Percentiles rank a stretch among this genome's conserved stretches.
Conservation (phyloP, 2,113 vertebrate species). For the Antennarius striatus region DNA sequence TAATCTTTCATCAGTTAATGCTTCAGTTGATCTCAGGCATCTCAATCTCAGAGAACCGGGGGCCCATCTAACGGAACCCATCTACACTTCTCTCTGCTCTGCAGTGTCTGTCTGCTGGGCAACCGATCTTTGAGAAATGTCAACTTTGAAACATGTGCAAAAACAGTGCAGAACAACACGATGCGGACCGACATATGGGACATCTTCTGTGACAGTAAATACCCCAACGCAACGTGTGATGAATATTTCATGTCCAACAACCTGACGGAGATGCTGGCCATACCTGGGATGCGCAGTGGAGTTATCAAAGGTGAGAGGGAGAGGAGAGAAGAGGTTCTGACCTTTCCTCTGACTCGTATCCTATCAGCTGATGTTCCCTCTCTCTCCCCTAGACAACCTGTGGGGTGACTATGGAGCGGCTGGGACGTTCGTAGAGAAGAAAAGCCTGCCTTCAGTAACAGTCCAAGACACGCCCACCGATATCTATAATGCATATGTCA, state of each 20-base stretch:
- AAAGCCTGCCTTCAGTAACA: slow-evolving; percentile 53
- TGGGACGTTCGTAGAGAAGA: slow-evolving; percentile 81
- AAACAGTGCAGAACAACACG: slow-evolving; percentile 77
- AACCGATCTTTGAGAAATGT: slow-evolving; percentile 84
- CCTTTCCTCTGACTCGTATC: not conserved
- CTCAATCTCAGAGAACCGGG: too few species aligned
- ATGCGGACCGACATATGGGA: slow-evolving; percentile 77
- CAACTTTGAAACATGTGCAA: slow-evolving; percentile 81
- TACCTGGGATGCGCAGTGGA: slow-evolving; percentile 87
- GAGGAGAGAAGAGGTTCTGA: slow-evolving; percentile 2
- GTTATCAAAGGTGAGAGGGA: slow-evolving; percentile 80
- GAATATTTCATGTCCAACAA: slow-evolving; percentile 87
- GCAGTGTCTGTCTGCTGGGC: slow-evolving; percentile 90
- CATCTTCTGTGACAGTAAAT: slow-evolving; percentile 81
- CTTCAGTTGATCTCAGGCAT: too few species aligned
- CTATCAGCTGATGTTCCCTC: not conserved
- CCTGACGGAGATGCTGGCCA: slow-evolving; percentile 85
- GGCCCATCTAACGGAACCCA: not conserved
- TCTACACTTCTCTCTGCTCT: not conserved
- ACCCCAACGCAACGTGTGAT: slow-evolving; percentile 80
- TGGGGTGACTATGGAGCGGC: slow-evolving; percentile 86
- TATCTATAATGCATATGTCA: slow-evolving; percentile 75
- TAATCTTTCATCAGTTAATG: too few species aligned
- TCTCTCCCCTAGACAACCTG: slow-evolving; percentile 83
- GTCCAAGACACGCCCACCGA: slow-evolving; percentile 44